Evolutionary conservation across 2,797 vertebrate genomes (phyloP).

Genomic region (Esox masquinongy): DNA sequence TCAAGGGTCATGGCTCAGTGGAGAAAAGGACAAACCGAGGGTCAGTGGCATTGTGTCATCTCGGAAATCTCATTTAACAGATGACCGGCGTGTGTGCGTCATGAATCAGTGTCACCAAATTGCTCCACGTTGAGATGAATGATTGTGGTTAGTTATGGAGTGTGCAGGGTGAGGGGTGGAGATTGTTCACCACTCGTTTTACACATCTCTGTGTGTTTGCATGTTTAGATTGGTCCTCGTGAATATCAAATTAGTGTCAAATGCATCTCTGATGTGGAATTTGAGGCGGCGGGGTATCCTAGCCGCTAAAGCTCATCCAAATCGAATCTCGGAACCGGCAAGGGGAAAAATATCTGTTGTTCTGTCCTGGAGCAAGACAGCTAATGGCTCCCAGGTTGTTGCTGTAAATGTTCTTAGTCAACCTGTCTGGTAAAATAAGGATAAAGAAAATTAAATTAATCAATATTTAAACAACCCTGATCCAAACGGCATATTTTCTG

Average conservation of each 20-base stretch:
- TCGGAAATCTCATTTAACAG: slow-evolving; percentile 78
- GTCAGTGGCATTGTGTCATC: slow-evolving; percentile 56
- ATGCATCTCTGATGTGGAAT: not conserved
- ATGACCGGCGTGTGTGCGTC: slow-evolving; percentile 55
- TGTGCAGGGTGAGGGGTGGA: not conserved
- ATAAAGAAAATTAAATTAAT: too few relatives aligned
- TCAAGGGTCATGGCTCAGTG: slow-evolving; percentile 60
- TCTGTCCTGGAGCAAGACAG: too few relatives aligned
- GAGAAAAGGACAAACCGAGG: slow-evolving; percentile 55
- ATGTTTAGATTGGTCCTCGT: not conserved
- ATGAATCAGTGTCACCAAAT: slow-evolving; percentile 43
- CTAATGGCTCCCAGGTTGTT: too few relatives aligned
- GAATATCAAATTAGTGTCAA: not conserved
- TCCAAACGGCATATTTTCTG: too few relatives aligned
- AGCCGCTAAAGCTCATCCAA: too few relatives aligned
- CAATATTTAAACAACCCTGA: too few relatives aligned
- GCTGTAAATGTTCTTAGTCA: too few relatives aligned
- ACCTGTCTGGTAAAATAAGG: too few relatives aligned
- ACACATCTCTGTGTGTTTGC: not conserved
- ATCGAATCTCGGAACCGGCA: too few relatives aligned
- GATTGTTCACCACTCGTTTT: not conserved
- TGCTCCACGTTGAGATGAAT: slow-evolving; percentile 37
- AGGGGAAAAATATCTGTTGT: too few relatives aligned
- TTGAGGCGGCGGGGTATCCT: too few relatives aligned
- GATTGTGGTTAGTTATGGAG: slow-evolving; percentile 42